Base-by-base conservation (phyloP, 2,113 vertebrate species). In the Lepisosteus oculatus region DNA sequence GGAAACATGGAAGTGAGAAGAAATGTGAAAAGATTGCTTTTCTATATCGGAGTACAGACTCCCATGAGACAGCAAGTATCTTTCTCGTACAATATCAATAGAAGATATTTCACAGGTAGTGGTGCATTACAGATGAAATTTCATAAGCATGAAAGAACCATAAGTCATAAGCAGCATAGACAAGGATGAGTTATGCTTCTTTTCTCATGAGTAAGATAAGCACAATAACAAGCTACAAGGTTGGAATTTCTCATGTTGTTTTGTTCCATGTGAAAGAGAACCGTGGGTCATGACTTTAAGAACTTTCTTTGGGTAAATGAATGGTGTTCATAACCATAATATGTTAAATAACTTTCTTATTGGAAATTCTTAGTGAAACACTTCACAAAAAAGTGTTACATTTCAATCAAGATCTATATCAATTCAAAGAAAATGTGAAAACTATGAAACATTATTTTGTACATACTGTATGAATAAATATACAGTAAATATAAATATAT, bases 141-240 rank as follows among this genome's bases (percentile, higher is more conserved):
- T 59, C 57, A 59, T n/a, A 13, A 59, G 57, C 57, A 59, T 59
- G 57, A 59, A 15, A 59, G 57, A 59, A 8, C 57, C 14, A 59
- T 59, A 59, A 59, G 4, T 59, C 57, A 59, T 15, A 59, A n/a
- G 57, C n/a, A 6, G 57, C 57, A 59, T 13, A 59, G 57, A 59
- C 57, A 14, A 59, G 57, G 57, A n/a, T 59, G 57, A 59, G 57
- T 59, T 59, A 59, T 59, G 57, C 57, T 59, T 59, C n/a, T 15
- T 59, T n/a, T 59, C 3, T 59, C 14, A n/a, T n/a, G 57, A 59
- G 11, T 59, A 13, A 59, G 14, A 59, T n/a, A 59, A 59, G 9
- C 57, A 59, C 57, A 13, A 55, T 55, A 55, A 55, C n/a, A 59
- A n/a, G n/a, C 57, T 59, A 13, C 57, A n/a, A n/a, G 11, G 14